Base-by-base conservation (phyloP, 2,113 vertebrate species). In the Rhinogobius similis region DNA sequence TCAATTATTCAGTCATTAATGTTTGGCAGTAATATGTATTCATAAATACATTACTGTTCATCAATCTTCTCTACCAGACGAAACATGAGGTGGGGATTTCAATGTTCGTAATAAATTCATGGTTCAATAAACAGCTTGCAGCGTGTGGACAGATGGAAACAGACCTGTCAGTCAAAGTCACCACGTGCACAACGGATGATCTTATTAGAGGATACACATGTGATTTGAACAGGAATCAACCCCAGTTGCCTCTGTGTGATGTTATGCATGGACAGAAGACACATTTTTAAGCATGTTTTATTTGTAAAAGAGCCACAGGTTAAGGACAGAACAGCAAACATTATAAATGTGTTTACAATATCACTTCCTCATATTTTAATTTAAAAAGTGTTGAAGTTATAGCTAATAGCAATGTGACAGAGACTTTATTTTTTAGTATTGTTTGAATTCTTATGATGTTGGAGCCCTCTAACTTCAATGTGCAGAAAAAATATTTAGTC, bases 101-200 rank as follows among this genome's bases (percentile, higher is more conserved):
- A 61, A 36, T n/a, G 16, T 29, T 18, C 2, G 6, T 61, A 58
- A 61, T 61, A 36, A 38, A 61, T 61, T 29, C 29, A 20, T 61
- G 29, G 58, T 32, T 59, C 56, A 59, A 59, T 61, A 36, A 61
- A 61, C 29, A 20, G 58, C 58, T 61, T 10, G 27, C 27, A 61
- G 58, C 58, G 14, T n/a, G 58, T 61, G 58, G 58, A 61, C 29
- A 36, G 29, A 61, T 36, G 58, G 32, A 61, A 16, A 36, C 58
- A 38, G 58, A 36, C 27, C 58, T 61, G 58, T 61, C 58, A 38
- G 26, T 36, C 58, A 61, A 61, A 36, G 29, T 36, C 58, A 36
- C 58, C 58, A 36, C 58, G 29, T 61, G 58, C 58, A 36, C 58
- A 61, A 36, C 58, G 16, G 27, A 36, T 36, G 58, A 36, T 36